Evolutionary conservation across 2,888 invertebrate genomes (phyloP).

Genomic region (Cactoblastis cactorum): DNA sequence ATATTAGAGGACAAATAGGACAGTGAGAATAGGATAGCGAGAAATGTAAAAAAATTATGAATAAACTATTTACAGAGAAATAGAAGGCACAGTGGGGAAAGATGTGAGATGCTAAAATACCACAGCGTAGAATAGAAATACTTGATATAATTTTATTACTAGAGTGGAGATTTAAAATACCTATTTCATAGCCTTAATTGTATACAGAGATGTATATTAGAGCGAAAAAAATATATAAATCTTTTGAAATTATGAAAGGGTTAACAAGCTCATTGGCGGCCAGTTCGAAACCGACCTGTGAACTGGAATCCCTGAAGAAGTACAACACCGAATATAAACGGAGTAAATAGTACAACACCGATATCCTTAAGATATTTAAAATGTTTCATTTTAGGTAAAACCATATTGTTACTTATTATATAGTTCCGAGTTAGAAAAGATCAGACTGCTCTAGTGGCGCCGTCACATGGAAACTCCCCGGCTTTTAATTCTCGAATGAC

Average conservation of each 20-base stretch:
- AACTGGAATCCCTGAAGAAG: conserved; percentile 34
- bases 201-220: conserved; percentile 19
- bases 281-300: conserved; percentile 20
- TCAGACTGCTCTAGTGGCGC: conserved; percentile 35
- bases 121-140: conserved; percentile 22
- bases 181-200: conserved; percentile 21
- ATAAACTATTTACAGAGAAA: conserved; percentile 61
- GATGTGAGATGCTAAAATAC: conserved; percentile 33
- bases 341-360: conserved; percentile 36
- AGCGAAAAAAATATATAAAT: conserved; percentile 20
- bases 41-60: conserved; percentile 19
- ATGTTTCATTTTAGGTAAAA: conserved; percentile 35
- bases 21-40: conserved; percentile 21
- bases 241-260: conserved; percentile 21
- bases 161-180: conserved; percentile 21
- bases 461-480: conserved; percentile 13
- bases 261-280: conserved; percentile 22
- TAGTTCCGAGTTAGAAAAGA: conserved; percentile 44
- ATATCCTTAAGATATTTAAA: conserved; percentile 44
- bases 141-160: conserved; percentile 21
- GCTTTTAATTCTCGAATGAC: conserved; percentile 13
- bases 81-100: conserved; percentile 74
- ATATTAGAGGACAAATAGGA: conserved; percentile 5
- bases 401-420: conserved; percentile 47
- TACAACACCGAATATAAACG: conserved; percentile 40